Percentiles rank a stretch among this genome's conserved stretches.
phyloP scores from a whole-genome alignment of 2,888 invertebrate genomes.

The Diaperis boleti region DNA sequence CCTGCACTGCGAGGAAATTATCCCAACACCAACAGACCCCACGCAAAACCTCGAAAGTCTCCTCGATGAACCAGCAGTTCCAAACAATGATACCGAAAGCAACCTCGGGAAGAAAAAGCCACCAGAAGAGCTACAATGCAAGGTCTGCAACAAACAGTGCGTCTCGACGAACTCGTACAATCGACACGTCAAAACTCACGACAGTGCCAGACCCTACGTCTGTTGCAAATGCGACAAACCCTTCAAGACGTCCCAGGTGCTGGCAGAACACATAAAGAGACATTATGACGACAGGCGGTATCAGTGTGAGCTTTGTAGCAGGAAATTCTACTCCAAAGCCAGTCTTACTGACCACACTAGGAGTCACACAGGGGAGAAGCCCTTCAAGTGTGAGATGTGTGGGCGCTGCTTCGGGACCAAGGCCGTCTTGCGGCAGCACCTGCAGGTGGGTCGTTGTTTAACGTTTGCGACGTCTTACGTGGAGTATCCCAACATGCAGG shows the following conservation, averaged over 20 bases:
- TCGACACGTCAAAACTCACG: slow-evolving; percentile 49
- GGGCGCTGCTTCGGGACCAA: slow-evolving; percentile 48
- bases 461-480: no score
- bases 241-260: slow-evolving; percentile 51
- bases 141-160: slow-evolving; percentile 47
- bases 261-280: slow-evolving; percentile 51
- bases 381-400: slow-evolving; percentile 49
- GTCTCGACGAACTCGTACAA: slow-evolving; percentile 48
- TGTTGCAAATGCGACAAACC: slow-evolving; percentile 52
- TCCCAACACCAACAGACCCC: no score
- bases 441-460: slow-evolving; percentile 45
- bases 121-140: slow-evolving; percentile 42
- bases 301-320: slow-evolving; percentile 49
- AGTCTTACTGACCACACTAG: slow-evolving; percentile 51
- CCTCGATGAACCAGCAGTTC: background rate
- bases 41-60: background rate
- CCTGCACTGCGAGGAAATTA: no score
- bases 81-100: background rate
- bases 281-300: slow-evolving; percentile 53
- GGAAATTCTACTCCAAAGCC: slow-evolving; percentile 52
- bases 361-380: slow-evolving; percentile 52
- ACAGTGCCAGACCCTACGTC: slow-evolving; percentile 46
- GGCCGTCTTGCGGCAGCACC: slow-evolving; percentile 51
- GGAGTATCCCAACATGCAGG: no score
- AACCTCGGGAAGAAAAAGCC: slow-evolving; percentile 40